A percentile compares a stretch with the other conserved stretches of the same genome.
Evolutionary conservation across 2,888 invertebrate species (phyloP).

Genomic region (Brachynemurus nebulosus): DNA sequence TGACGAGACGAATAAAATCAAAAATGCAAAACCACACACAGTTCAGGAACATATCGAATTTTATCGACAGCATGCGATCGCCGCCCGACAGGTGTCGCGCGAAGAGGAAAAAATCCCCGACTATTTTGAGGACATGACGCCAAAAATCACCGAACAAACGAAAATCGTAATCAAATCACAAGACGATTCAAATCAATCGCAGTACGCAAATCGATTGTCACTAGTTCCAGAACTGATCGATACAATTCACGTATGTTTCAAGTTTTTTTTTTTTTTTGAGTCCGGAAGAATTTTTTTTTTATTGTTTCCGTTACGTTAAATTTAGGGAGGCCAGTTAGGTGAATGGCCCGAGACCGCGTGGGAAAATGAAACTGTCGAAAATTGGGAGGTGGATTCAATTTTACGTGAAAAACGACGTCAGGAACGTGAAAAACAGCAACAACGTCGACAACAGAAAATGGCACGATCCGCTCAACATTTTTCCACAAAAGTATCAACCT

Average conservation of each 20-base stretch:
- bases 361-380: conserved; percentile 27
- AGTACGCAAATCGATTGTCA: conserved; percentile 23
- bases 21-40: conserved; percentile 29
- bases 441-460: conserved; percentile 27
- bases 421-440: conserved; percentile 27
- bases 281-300: not conserved
- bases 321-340: conserved; percentile 26
- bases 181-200: conserved; percentile 18
- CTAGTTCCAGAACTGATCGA: conserved; percentile 18
- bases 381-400: conserved; percentile 22
- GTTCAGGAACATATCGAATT: conserved; percentile 50
- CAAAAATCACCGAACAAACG: conserved; percentile 42
- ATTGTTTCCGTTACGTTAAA: no score
- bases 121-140: conserved; percentile 49
- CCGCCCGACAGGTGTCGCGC: conserved; percentile 13
- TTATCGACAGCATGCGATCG: conserved; percentile 39
- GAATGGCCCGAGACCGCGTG: conserved; percentile 30
- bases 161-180: conserved; percentile 37
- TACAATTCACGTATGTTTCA: conserved; percentile 6
- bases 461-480: no score
- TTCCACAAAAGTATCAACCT: no score
- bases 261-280: not conserved
- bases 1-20: conserved; percentile 23
- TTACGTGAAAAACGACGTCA: conserved; percentile 27
- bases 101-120: conserved; percentile 33